Conservation (phyloP, 1,140 invertebrate genomes). For the Lepeophtheirus salmonis region DNA sequence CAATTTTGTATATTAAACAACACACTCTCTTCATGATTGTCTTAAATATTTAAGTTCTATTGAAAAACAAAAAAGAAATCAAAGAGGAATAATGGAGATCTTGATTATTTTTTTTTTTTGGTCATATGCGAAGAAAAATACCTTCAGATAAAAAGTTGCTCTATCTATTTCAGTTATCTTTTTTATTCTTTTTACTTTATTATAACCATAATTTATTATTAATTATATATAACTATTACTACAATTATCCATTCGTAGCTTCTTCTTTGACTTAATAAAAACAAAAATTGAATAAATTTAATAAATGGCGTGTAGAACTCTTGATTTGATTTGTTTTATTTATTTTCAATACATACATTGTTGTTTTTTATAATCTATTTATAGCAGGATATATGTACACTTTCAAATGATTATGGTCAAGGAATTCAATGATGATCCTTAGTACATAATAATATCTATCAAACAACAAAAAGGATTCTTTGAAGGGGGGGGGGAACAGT, state of each 20-base stretch:
- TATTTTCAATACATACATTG: too few relatives aligned
- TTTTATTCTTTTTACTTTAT: background rate
- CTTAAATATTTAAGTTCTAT: background rate
- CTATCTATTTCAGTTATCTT: too few relatives aligned
- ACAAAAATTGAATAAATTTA: background rate
- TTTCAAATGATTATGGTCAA: too few relatives aligned
- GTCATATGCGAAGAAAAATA: background rate
- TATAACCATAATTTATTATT: background rate
- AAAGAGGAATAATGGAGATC: conserved; percentile 1
- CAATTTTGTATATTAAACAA: too few relatives aligned
- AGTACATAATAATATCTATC: too few relatives aligned
- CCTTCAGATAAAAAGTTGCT: background rate
- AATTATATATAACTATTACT: background rate
- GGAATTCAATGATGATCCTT: too few relatives aligned
- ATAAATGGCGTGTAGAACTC: background rate
- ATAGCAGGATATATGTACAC: too few relatives aligned
- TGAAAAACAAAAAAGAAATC: background rate
- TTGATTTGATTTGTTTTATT: too few relatives aligned
- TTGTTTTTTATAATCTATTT: too few relatives aligned
- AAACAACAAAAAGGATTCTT: too few relatives aligned
- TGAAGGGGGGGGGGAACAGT: too few relatives aligned
- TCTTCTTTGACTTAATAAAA: background rate
- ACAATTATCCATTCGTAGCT: background rate
- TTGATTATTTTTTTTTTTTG: background rate
- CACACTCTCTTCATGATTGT: too few relatives aligned